Conservation (phyloP, 2,888 invertebrate genomes). For the Zhuqinia jingwanae region DNA sequence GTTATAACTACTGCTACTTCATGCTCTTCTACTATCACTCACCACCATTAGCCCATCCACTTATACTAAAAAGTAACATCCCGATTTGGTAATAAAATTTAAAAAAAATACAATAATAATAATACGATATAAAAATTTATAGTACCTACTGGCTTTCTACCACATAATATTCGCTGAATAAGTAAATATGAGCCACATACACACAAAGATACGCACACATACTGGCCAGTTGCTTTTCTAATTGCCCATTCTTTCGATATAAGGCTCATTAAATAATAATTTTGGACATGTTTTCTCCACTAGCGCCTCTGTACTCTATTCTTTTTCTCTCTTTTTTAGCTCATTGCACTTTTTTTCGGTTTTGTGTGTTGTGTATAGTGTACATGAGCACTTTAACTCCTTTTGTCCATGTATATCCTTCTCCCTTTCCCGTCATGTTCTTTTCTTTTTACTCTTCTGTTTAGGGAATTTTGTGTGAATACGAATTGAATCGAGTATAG, state of each 20-base stretch:
- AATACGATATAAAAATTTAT: too few species aligned
- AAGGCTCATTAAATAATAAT: slow-evolving; percentile 66
- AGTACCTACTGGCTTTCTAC: too few species aligned
- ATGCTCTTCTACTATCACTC: too few species aligned
- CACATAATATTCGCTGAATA: background rate
- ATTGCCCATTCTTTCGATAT: slow-evolving; percentile 56
- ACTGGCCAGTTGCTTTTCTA: slow-evolving; percentile 27
- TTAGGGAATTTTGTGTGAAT: background rate
- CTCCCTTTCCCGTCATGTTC: background rate
- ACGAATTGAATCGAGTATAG: background rate
- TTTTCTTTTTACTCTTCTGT: background rate
- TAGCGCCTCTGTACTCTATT: background rate
- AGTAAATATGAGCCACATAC: slow-evolving; percentile 1
- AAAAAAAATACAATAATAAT: too few species aligned
- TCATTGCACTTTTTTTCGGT: background rate
- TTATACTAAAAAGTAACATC: too few species aligned
- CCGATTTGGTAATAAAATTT: too few species aligned
- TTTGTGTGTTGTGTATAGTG: too few species aligned
- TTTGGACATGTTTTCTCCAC: background rate
- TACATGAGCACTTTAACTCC: slow-evolving; percentile 10
- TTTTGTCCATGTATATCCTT: background rate
- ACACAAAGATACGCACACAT: background rate
- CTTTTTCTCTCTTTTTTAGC: background rate
- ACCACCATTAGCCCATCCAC: too few species aligned
- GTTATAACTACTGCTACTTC: background rate